These are phyloP conservation scores for Psittacara wagleri DNA, from an alignment of 2,113 vertebrate genomes.

Conservation along the genomic window DNA sequence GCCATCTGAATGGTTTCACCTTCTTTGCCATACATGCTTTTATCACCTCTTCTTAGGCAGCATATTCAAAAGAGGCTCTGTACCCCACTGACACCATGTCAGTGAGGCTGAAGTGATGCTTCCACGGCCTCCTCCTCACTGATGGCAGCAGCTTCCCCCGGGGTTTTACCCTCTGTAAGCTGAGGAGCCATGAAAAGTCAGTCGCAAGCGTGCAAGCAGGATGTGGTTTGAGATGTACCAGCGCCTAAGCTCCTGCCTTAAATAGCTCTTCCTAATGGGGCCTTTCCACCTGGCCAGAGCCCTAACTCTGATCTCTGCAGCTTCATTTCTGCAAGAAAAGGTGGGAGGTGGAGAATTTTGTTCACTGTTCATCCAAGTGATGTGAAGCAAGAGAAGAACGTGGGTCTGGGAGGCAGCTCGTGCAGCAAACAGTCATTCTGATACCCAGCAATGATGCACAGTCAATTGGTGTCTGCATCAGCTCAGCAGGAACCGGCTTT, in stretches of 20 bases:
- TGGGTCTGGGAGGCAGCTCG: background rate
- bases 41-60: background rate
- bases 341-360: background rate
- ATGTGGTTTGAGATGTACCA: background rate
- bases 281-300: background rate
- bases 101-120: rapidly evolving
- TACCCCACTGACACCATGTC: rapidly evolving
- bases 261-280: background rate
- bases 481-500: background rate
- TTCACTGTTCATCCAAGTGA: background rate
- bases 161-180: background rate
- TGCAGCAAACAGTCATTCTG: background rate
- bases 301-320: background rate
- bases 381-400: background rate
- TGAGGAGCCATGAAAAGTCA: background rate
- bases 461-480: background rate
- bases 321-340: background rate
- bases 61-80: background rate
- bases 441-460: rapidly evolving
- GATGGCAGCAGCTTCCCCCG: background rate
- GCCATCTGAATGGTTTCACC: background rate
- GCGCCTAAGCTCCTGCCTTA: background rate
- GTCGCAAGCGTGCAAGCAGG: background rate
- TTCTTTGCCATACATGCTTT: background rate
- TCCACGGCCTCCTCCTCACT: background rate